Conservation (phyloP, 2,113 vertebrate genomes). For the Grammomys surdaster region DNA sequence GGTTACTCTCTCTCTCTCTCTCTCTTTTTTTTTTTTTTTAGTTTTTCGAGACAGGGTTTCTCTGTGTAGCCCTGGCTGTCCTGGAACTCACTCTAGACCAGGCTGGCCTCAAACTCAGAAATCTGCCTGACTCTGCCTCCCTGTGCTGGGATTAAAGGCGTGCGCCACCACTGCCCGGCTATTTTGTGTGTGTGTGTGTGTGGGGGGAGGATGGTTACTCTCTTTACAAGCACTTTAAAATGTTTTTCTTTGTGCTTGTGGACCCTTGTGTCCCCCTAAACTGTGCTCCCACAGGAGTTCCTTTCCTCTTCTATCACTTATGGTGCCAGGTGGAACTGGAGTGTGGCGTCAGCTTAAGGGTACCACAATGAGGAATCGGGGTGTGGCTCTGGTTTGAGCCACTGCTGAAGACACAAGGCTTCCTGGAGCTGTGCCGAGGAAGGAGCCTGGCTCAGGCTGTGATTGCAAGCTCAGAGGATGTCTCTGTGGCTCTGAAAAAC, state of each 20-base stretch:
- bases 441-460: background rate
- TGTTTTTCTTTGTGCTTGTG: background rate
- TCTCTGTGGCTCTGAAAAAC: background rate
- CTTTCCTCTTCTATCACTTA: background rate
- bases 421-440: background rate
- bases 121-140: background rate
- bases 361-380: no score
- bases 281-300: background rate
- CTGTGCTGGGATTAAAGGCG: background rate
- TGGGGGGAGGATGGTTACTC: background rate
- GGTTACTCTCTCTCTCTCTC: no score
- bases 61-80: background rate
- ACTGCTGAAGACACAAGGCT: background rate
- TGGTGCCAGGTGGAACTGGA: background rate
- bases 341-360: no score
- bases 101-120: background rate
- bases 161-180: no score
- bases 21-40: no score
- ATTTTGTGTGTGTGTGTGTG: no score
- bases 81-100: background rate
- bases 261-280: background rate
- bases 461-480: conserved; percentile 40
- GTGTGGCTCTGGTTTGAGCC: background rate
- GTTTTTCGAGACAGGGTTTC: background rate
- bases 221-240: no score